Base-by-base conservation (phyloP, 2,888 invertebrate genomes). In the Leptogaster cylindrica region DNA sequence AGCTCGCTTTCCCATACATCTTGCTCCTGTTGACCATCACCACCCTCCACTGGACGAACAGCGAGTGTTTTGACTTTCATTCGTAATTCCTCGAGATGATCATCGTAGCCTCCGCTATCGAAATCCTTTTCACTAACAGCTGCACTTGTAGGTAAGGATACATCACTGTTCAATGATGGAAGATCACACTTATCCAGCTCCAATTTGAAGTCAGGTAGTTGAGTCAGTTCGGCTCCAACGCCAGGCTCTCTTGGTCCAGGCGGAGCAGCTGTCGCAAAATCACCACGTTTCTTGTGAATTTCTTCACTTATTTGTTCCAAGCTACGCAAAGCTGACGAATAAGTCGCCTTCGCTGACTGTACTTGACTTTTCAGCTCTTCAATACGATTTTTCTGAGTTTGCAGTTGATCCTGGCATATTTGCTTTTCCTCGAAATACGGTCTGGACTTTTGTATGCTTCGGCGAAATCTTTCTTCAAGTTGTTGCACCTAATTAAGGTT, bases 301-400 rank as follows among this genome's bases (percentile, higher is more conserved):
- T 95, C 93, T 81, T 95, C 94, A 6, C 95, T 95, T 70, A 97
- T 96, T 73, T 89, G 88, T 79, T 96, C 96, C 25, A 97, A 83
- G 71, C 90, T 89, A 72, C 89, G 89, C 46, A 97, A 83, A 0
- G 95, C 91, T 70, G 87, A 87, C 1, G 93, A 86, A 80, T 97
- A 96, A 50, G 89, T 87, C 71, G 82, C 84, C 79, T 97, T 97
- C 1, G 93, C 89, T 5, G 71, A 64, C 66, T 76, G 77, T 51
- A 97, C 91, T 61, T 90, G 89, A 66, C 86, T 85, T 75, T 95
- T 93, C 10, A 97, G 83, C 72, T 88, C 87, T 74, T 91, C 90
- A 14, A 95, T 92, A 75, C 92, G 88, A 72, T 87, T 87, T 77
- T 94, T 95, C 77, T 95, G 93, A 2, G 91, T 89, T 75, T 90